Conservation (phyloP, 2,888 invertebrate species). For the Cryptocephalus moraei region DNA sequence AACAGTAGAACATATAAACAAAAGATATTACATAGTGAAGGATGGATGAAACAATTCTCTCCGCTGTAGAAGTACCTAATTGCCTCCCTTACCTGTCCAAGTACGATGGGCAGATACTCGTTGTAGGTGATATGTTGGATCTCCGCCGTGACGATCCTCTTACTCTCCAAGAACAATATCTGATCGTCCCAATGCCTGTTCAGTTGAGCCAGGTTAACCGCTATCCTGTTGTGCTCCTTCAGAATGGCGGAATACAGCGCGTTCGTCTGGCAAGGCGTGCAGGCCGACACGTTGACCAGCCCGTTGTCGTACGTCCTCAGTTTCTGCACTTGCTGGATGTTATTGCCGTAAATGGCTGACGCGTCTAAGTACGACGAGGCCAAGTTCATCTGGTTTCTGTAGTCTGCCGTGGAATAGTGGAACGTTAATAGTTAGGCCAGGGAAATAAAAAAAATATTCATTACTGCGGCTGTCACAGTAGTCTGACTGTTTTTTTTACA, state of each 20-base stretch:
- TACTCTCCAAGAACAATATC: slow-evolving; percentile 63
- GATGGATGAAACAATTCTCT: neutral
- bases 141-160: slow-evolving; percentile 64
- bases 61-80: neutral
- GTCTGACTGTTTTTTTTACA: too few species aligned
- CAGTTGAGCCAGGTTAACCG: slow-evolving; percentile 53
- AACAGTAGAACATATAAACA: too few species aligned
- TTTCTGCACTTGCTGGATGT: slow-evolving; percentile 57
- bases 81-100: slow-evolving; percentile 61
- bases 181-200: slow-evolving; percentile 77
- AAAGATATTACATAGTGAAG: neutral
- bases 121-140: slow-evolving; percentile 78
- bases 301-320: slow-evolving; percentile 63
- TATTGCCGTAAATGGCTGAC: slow-evolving; percentile 71
- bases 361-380: slow-evolving; percentile 78
- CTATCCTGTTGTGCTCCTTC: slow-evolving; percentile 72
- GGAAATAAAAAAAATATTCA: too few species aligned
- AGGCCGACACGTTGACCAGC: slow-evolving; percentile 55
- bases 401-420: slow-evolving; percentile 37
- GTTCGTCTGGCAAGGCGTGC: slow-evolving; percentile 57
- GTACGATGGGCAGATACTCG: slow-evolving; percentile 68
- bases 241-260: slow-evolving; percentile 62
- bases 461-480: too few species aligned
- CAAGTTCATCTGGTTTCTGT: slow-evolving; percentile 75
- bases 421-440: too few species aligned